Evolutionary conservation across 2,113 vertebrate genomes (phyloP).

Genomic region (Danio rerio): GRCz12tu NC_133193.1:41084001-41084500

Average conservation of each 20-base stretch:
- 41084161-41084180: not conserved
- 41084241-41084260: not conserved
- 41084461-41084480: slow-evolving; percentile 19
- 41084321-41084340: slow-evolving; percentile 26
- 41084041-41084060: not conserved
- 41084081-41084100: not conserved
- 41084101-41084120: not conserved
- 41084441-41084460: slow-evolving; percentile 32
- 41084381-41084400: slow-evolving; percentile 18
- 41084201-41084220: slow-evolving; percentile 6
- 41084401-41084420: slow-evolving; percentile 33
- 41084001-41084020: no score
- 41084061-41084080: slow-evolving; percentile 3
- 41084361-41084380: slow-evolving; percentile 37
- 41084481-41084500: slow-evolving; percentile 27
- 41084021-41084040: no score
- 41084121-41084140: not conserved
- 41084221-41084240: not conserved
- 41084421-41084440: slow-evolving; percentile 8
- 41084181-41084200: slow-evolving; percentile 18
- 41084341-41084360: not conserved
- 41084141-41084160: not conserved
- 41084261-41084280: slow-evolving; percentile 20
- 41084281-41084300: slow-evolving; percentile 26
- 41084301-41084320: slow-evolving; percentile 34